phyloP scores from a whole-genome alignment of 2,888 invertebrate genomes.

The Campoplex nolae region DNA sequence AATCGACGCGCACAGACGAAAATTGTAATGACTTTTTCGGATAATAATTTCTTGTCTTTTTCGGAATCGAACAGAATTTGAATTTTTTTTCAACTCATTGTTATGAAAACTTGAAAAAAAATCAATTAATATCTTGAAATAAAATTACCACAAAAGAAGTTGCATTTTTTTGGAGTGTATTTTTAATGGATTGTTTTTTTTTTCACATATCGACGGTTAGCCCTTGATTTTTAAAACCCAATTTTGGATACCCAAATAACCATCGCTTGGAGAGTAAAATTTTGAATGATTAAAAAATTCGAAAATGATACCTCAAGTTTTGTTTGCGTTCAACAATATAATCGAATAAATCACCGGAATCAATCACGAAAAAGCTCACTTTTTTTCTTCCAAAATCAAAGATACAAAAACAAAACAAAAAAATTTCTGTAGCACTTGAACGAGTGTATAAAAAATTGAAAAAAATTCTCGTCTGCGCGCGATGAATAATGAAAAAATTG shows the following conservation, averaged over 20 bases:
- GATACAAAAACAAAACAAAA: background rate
- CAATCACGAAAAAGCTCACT: too few species aligned
- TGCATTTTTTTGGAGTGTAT: background rate
- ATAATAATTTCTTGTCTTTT: background rate
- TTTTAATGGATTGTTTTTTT: background rate
- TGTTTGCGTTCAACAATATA: too few species aligned
- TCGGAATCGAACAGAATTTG: background rate
- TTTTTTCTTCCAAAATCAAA: too few species aligned
- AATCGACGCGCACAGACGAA: slow-evolving; percentile 30
- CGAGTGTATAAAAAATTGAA: background rate
- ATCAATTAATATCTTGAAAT: background rate
- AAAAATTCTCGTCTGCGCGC: slow-evolving; percentile 36
- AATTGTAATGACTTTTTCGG: slow-evolving; percentile 39
- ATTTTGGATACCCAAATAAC: background rate
- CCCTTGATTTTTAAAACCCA: background rate
- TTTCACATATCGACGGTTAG: background rate
- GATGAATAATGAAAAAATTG: slow-evolving; percentile 42
- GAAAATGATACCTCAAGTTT: too few species aligned
- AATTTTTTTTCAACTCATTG: background rate
- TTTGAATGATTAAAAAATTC: background rate
- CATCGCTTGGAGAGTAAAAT: background rate
- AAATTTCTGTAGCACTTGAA: background rate
- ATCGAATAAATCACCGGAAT: too few species aligned
- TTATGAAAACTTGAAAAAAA: too few species aligned
- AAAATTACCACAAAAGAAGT: background rate